Base-by-base conservation (phyloP, 2,888 invertebrate species). In the Phyllotreta striolata region DNA sequence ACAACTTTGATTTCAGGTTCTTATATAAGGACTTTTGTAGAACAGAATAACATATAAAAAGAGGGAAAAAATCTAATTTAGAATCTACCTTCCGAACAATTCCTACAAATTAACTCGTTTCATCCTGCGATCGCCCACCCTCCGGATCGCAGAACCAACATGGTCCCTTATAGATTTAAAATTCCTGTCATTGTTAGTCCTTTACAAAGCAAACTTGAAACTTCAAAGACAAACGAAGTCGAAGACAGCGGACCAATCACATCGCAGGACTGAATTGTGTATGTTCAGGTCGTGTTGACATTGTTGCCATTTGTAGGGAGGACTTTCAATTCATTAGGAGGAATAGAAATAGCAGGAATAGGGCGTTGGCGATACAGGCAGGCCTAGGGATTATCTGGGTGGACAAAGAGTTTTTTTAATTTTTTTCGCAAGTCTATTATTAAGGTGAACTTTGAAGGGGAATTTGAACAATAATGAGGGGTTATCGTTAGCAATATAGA, bases 261-360 rank as follows among this genome's bases (percentile, higher is more conserved):
- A 73, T 71, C 71, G 71, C 44, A 73, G 76, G 79, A 77, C 49
- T 77, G 78, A 77, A 78, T 79, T 78, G 78, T 78, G 74, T 75
- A 70, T 73, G 69, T 66, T 59, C 62, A 72, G 69, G 69, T 65
- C 73, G 70, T 81, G 80, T 81, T 81, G 81, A 81, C 80, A 80
- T 78, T 80, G 80, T 79, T 77, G 76, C 74, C 72, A 62, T 68
- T 70, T 67, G 70, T 75, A 76, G 79, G 79, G 79, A 77, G 78
- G 78, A 78, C 78, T 79, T 81, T 79, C 80, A 80, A 81, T 81
- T 81, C 80, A 80, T 80, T 81, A 81, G 78, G 64, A 54, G 66
- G 64, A 49, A 49, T 49, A 49, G 49, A 12, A 35, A 49, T 49
- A 49, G 49, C 52, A 38, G 52, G 67, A 64, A 64, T 67, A 63